These are phyloP conservation scores for Podarcis lilfordi DNA, from an alignment of 2,797 vertebrate genomes.

Conservation along the genomic window DNA sequence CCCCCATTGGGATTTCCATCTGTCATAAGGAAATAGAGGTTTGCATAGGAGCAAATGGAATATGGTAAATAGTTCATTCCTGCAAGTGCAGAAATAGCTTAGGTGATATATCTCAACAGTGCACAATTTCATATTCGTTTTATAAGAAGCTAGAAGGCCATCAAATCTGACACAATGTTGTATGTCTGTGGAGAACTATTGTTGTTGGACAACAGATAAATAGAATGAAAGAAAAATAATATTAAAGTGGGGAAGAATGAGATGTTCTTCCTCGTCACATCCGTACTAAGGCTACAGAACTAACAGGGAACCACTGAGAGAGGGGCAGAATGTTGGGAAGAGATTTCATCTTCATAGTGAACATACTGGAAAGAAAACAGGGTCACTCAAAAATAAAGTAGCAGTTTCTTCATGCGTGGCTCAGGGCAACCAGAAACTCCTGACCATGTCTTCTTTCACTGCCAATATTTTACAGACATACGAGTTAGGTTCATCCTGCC, in stretches of 20 bases:
- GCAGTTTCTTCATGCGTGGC: no score
- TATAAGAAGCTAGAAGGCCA: neutral
- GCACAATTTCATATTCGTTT: neutral
- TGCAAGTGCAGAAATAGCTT: neutral
- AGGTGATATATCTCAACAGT: neutral
- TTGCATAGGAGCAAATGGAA: slow-evolving; percentile 11
- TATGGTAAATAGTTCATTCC: neutral
- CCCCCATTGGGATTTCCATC: slow-evolving; percentile 5
- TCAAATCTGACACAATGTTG: neutral
- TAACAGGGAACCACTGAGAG: no score
- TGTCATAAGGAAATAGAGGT: neutral
- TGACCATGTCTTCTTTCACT: no score
- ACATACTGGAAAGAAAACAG: no score
- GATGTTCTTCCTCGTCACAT: neutral
- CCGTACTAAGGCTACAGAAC: no score
- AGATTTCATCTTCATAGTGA: no score
- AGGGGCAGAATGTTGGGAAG: no score
- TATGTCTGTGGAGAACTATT: neutral
- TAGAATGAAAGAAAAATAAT: neutral
- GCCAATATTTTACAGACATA: no score
- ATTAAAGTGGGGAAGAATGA: neutral
- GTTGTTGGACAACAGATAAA: neutral
- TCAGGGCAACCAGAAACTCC: no score
- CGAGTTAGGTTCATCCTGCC: no score
- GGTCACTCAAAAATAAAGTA: no score